phyloP scores from a whole-genome alignment of 2,888 invertebrate species.

The Drosophila mayaguana region DNA sequence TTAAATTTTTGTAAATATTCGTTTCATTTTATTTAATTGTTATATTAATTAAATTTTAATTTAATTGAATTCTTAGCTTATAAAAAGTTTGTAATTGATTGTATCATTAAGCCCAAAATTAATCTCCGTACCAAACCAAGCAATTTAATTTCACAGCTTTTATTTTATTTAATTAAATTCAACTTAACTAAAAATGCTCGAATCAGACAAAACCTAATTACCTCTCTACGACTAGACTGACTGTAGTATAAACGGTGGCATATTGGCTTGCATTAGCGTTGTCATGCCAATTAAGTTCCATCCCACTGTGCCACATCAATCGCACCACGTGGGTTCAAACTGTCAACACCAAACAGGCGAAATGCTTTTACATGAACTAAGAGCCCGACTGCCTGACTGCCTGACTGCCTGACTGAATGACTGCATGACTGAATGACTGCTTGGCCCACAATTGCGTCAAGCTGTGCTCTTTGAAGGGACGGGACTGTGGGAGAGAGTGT shows the following conservation, averaged over 20 bases:
- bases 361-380: constrained; percentile 55
- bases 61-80: no score
- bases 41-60: no score
- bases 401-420: background rate
- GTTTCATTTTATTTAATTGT: no score
- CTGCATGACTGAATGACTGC: background rate
- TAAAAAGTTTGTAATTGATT: no score
- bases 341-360: constrained; percentile 55
- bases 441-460: background rate
- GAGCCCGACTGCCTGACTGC: constrained; percentile 7
- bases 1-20: no score
- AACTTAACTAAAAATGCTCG: background rate
- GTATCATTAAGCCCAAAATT: no score
- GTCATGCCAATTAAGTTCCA: constrained; percentile 17
- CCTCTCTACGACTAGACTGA: no score
- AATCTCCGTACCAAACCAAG: no score
- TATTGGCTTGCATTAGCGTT: constrained; percentile 8
- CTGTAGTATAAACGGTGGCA: background rate
- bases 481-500: background rate
- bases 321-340: constrained; percentile 41
- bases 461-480: constrained; percentile 34
- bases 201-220: background rate
- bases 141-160: background rate
- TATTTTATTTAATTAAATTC: background rate
- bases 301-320: constrained; percentile 56